A percentile compares a stretch with the other conserved stretches of the same genome.
phyloP scores from a whole-genome alignment of 2,797 vertebrate genomes.

The Poeciliopsis presidionis region DNA sequence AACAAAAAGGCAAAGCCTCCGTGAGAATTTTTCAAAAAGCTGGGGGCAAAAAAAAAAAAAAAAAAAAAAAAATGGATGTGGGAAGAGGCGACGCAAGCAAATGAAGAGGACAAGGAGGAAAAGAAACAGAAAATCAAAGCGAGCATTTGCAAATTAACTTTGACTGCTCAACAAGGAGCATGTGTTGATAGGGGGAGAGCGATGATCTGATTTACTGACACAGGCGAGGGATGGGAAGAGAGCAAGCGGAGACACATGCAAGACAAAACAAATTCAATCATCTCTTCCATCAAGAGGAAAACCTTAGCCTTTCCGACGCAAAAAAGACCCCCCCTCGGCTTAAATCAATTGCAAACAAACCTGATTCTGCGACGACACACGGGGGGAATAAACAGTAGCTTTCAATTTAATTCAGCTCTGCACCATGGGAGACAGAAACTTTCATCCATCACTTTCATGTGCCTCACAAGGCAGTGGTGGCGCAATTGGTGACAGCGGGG shows the following conservation, averaged over 20 bases:
- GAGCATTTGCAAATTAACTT: constrained; percentile 76
- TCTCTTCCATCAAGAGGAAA: constrained; percentile 80
- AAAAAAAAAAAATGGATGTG: neutral
- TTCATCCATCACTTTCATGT: constrained; percentile 85
- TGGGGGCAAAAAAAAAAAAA: neutral
- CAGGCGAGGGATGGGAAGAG: constrained; percentile 61
- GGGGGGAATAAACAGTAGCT: constrained; percentile 84
- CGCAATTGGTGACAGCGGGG: constrained; percentile 57
- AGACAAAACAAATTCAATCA: constrained; percentile 85
- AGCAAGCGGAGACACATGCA: constrained; percentile 63
- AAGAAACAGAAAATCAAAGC: constrained; percentile 58
- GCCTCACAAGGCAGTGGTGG: constrained; percentile 55
- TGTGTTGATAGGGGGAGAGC: constrained; percentile 77
- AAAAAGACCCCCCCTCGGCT: constrained; percentile 72
- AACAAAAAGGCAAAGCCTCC: constrained; percentile 33
- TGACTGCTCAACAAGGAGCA: constrained; percentile 83
- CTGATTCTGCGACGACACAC: constrained; percentile 72
- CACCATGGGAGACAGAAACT: constrained; percentile 76
- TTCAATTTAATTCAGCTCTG: constrained; percentile 82
- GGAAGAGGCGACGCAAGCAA: constrained; percentile 12
- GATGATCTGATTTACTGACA: constrained; percentile 83
- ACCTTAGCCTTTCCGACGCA: constrained; percentile 69
- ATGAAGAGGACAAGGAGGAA: neutral
- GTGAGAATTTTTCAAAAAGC: constrained; percentile 31
- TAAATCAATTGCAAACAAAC: constrained; percentile 87